Evolutionary conservation across 2,888 invertebrate genomes (phyloP).

Genomic region (Marasmarcha lunaedactyla): DNA sequence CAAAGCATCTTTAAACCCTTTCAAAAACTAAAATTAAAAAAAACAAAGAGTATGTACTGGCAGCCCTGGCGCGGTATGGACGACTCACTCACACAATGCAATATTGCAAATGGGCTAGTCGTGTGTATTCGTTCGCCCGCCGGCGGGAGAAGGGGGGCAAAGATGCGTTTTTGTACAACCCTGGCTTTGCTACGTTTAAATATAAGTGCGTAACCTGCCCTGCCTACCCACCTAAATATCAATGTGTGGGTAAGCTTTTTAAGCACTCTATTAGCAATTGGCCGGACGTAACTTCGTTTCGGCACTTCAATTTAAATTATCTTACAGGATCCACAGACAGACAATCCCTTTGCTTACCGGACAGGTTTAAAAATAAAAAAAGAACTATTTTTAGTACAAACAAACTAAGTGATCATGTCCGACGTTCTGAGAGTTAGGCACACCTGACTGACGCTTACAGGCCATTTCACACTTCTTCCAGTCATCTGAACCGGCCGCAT

Average conservation of each 20-base stretch:
- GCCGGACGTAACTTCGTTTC: not conserved
- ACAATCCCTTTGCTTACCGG: slow-evolving; percentile 10
- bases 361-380: slow-evolving; percentile 43
- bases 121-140: slow-evolving; percentile 65
- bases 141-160: slow-evolving; percentile 43
- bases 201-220: slow-evolving; percentile 53
- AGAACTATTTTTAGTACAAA: slow-evolving; percentile 44
- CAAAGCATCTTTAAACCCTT: no score
- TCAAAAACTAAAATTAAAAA: no score
- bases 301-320: not conserved
- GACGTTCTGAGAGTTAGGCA: slow-evolving; percentile 26
- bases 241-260: slow-evolving; percentile 21
- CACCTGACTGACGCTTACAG: slow-evolving; percentile 58
- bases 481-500: slow-evolving; percentile 47
- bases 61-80: slow-evolving; percentile 11
- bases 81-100: slow-evolving; percentile 60
- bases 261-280: slow-evolving; percentile 23
- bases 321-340: not conserved
- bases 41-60: no score
- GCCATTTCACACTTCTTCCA: slow-evolving; percentile 59
- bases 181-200: slow-evolving; percentile 52
- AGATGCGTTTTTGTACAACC: slow-evolving; percentile 68
- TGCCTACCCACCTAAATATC: no score
- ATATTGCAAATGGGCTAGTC: slow-evolving; percentile 68
- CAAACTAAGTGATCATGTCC: slow-evolving; percentile 45